Evolutionary conservation across 2,888 invertebrate species (phyloP).

Genomic region (Seira musarum): DNA sequence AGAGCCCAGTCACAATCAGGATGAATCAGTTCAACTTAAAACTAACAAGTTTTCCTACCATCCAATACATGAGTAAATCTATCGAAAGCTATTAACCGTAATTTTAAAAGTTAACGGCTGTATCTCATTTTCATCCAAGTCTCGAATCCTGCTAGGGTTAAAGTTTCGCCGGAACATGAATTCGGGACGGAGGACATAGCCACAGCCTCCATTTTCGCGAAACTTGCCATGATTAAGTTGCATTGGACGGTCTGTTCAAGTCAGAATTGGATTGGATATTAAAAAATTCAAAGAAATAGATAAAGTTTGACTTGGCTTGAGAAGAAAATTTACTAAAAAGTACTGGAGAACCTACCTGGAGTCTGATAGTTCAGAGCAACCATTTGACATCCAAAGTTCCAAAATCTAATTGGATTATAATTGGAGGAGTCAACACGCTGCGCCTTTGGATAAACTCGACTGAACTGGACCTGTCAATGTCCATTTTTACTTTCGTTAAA

Average conservation of each 20-base stretch:
- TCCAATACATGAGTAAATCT: not conserved
- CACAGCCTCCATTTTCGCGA: conserved; percentile 91
- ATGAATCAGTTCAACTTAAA: too few relatives aligned
- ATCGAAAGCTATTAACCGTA: conserved; percentile 73
- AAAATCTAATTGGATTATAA: conserved; percentile 94
- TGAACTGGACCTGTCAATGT: conserved; percentile 80
- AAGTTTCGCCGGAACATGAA: conserved; percentile 79
- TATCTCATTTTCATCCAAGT: conserved; percentile 24
- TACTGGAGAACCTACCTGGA: conserved; percentile 72
- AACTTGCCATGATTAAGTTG: conserved; percentile 96
- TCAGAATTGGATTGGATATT: not conserved
- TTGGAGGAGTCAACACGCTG: conserved; percentile 97
- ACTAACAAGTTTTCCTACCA: not conserved
- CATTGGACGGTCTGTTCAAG: conserved; percentile 87
- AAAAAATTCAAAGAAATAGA: not conserved
- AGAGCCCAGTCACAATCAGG: not conserved
- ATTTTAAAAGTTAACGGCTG: conserved; percentile 78
- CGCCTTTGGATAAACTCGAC: conserved; percentile 86
- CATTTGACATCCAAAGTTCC: conserved; percentile 98
- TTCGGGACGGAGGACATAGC: conserved; percentile 91
- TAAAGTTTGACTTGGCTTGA: not conserved
- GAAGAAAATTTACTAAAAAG: not conserved
- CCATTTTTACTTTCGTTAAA: not conserved
- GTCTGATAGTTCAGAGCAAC: conserved; percentile 98
- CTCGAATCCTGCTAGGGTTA: conserved; percentile 18